Percentiles rank a stretch among this genome's conserved stretches.
Conservation (phyloP, 2,113 vertebrate species). For the Etheostoma spectabile region DNA sequence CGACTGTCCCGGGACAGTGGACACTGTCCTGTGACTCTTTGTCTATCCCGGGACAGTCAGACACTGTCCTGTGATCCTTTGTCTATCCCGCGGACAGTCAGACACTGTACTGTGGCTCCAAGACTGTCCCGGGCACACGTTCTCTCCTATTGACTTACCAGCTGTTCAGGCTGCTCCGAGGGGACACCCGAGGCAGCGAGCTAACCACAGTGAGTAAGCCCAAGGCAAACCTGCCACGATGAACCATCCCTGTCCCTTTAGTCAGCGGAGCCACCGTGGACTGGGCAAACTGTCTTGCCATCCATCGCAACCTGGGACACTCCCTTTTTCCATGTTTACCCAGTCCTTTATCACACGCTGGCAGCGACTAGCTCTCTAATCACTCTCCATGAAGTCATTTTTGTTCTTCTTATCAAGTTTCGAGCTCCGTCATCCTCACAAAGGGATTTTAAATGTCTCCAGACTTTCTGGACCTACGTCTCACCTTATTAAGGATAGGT, state of each 20-base stretch:
- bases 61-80: too few relatives aligned
- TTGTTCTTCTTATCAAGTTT: constrained; percentile 19
- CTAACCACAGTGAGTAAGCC: constrained; percentile 34
- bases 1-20: too few relatives aligned
- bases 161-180: constrained; percentile 54
- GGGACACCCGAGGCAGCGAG: constrained; percentile 41
- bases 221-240: background rate
- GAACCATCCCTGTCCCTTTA: constrained; percentile 52
- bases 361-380: background rate
- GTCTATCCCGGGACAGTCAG: too few relatives aligned
- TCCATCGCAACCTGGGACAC: constrained; percentile 26
- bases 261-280: constrained; percentile 6
- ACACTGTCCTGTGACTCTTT: too few relatives aligned
- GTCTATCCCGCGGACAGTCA: too few relatives aligned
- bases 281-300: background rate
- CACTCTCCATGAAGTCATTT: background rate
- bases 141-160: constrained; percentile 52
- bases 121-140: background rate
- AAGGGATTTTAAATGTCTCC: background rate
- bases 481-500: background rate
- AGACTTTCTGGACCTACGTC: background rate
- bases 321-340: background rate
- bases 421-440: background rate
- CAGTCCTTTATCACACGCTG: background rate
- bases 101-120: too few relatives aligned